A percentile compares a stretch with the other conserved stretches of the same genome.
Evolutionary conservation across 2,113 vertebrate genomes (phyloP).

Genomic region (Pionites leucogaster): DNA sequence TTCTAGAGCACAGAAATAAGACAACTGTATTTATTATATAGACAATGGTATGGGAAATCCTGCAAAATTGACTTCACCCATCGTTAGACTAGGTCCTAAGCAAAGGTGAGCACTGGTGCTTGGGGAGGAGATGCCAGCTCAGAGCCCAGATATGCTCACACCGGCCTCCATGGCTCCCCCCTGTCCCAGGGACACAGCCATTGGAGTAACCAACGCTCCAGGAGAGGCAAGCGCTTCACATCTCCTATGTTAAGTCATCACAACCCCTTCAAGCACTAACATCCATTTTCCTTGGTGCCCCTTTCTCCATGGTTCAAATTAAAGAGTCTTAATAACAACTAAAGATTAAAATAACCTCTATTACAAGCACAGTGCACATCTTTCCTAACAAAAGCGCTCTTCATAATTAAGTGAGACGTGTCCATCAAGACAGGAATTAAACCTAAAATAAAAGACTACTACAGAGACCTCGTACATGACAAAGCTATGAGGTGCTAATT

Average conservation of each 20-base stretch:
- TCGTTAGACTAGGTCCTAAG: rapidly evolving
- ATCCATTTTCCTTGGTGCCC: background rate
- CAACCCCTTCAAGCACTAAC: background rate
- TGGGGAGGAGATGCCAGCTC: rapidly evolving
- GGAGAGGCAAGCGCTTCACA: rapidly evolving
- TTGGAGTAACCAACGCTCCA: background rate
- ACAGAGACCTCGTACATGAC: rapidly evolving
- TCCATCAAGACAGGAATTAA: background rate
- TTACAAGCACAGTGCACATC: no score
- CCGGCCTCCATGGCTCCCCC: no score
- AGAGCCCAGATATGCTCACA: rapidly evolving
- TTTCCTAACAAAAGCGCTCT: background rate
- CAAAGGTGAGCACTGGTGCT: no score
- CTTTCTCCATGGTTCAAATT: background rate
- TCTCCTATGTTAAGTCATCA: rapidly evolving
- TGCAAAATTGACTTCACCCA: background rate
- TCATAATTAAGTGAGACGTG: background rate
- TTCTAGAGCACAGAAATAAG: background rate
- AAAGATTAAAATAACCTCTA: background rate
- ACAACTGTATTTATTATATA: background rate
- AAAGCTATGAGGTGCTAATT: no score
- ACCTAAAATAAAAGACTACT: background rate
- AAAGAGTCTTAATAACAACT: background rate
- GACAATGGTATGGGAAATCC: background rate
- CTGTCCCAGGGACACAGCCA: rapidly evolving